Base-by-base conservation (phyloP, 2,888 invertebrate species). In the Melitaea athalia region DNA sequence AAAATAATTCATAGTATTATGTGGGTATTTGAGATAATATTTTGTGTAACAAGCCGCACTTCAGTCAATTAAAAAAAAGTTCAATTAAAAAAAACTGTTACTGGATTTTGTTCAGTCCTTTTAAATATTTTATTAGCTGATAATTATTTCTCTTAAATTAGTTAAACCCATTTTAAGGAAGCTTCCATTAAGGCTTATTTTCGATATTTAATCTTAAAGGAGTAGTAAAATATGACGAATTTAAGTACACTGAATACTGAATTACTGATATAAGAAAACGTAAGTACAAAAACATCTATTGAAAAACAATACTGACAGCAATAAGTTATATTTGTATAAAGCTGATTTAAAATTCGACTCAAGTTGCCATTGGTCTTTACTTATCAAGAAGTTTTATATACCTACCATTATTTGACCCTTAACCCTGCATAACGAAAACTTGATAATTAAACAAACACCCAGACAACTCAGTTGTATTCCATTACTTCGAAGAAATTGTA, bases 361-460 rank as follows among this genome's bases (percentile, higher is more conserved):
- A 31, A 14, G 7, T 53, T 42, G 42, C 42, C 5, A 11, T 15
- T 33, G 38, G 57, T 57, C 55, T n/a, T 57, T 42, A 45, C 11
- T 66, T 66, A 66, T 66, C 66, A 66, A 66, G 14, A 66, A 66
- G 38, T 61, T 61, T 66, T 55, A 61, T 53, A 61, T 53, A 53
- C 17, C 45, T 53, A 53, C 17, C 45, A 15, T 24, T 47, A 42
- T 38, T 59, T 81, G 85, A 87, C 84, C 85, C 76, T 79, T 77
- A 83, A 84, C 83, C 87, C 79, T 67, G 76, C 72, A 74, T 76
- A 79, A 78, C 69, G 74, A 78, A 73, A 75, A 67, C 75, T 76
- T 77, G 84, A 85, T 84, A 84, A 82, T 72, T 69, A 70, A 70
- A 55, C 49, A 66, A 57, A 59, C 57, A 60, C 4, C 3, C 47